Conservation (phyloP, 2,113 vertebrate genomes). For the Egretta garzetta region DNA sequence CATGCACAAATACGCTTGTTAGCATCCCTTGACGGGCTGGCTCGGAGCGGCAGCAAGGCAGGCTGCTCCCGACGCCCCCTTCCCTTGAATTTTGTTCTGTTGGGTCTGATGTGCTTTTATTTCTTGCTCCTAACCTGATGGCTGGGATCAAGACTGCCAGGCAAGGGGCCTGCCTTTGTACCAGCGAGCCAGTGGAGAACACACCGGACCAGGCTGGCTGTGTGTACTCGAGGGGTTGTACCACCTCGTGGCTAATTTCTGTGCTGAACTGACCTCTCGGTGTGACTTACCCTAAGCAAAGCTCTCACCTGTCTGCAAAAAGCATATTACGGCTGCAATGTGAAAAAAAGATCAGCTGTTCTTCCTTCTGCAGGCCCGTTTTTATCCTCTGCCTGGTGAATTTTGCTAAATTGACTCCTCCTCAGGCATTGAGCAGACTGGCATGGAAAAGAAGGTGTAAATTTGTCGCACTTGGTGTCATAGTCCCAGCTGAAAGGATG, state of each 20-base stretch:
- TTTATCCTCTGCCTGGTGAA: neutral
- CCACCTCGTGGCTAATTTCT: accelerated
- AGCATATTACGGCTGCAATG: accelerated
- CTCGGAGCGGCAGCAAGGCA: accelerated
- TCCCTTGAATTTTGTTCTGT: accelerated
- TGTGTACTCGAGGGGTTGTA: accelerated
- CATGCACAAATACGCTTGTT: accelerated
- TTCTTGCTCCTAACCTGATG: neutral
- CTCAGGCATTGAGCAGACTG: neutral
- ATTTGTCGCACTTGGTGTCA: neutral
- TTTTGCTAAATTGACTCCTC: neutral
- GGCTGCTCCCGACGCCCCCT: accelerated
- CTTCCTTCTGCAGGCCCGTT: neutral
- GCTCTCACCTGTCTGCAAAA: neutral
- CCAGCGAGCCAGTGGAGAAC: accelerated
- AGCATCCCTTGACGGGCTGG: neutral
- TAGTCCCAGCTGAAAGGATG: neutral
- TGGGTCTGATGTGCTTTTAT: accelerated
- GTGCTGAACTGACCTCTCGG: accelerated
- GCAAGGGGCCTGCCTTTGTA: accelerated
- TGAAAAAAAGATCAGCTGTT: neutral
- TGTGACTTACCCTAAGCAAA: neutral
- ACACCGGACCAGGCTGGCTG: accelerated
- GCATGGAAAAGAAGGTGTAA: neutral
- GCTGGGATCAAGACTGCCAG: too few species aligned